phyloP scores from a whole-genome alignment of 2,888 invertebrate genomes.

The Hermaeophaga mercurialis region DNA sequence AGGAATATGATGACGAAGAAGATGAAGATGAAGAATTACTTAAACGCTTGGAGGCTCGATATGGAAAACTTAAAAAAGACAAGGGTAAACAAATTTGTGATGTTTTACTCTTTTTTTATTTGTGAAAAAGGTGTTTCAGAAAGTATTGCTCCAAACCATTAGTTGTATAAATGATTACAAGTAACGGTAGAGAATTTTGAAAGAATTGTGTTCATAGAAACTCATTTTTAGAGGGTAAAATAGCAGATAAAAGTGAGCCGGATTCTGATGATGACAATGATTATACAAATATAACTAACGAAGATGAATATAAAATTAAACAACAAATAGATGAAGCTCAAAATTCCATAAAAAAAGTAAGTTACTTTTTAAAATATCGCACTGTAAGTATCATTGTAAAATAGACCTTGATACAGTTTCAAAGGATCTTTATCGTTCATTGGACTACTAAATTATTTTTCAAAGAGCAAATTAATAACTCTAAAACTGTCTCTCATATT shows the following conservation, averaged over 20 bases:
- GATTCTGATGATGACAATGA: slow-evolving; percentile 51
- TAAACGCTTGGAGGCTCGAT: slow-evolving; percentile 73
- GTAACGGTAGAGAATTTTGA: neutral
- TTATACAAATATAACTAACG: slow-evolving; percentile 64
- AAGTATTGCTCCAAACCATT: no score
- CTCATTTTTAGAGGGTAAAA: slow-evolving; percentile 13
- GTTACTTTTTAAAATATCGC: no score
- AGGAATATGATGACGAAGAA: slow-evolving; percentile 58
- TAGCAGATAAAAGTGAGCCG: slow-evolving; percentile 23
- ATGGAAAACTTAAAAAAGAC: slow-evolving; percentile 66
- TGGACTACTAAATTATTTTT: no score
- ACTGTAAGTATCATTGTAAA: no score
- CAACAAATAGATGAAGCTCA: slow-evolving; percentile 55
- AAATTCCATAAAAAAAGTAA: slow-evolving; percentile 51
- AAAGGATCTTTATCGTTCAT: no score
- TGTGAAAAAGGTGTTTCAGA: no score
- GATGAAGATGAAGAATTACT: slow-evolving; percentile 74
- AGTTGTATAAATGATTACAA: no score
- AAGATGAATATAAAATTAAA: slow-evolving; percentile 60
- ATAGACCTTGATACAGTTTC: no score
- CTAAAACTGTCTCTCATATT: no score
- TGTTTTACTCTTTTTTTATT: no score
- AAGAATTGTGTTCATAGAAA: no score
- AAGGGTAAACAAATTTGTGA: slow-evolving; percentile 32
- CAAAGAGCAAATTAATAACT: no score